Base-by-base conservation (phyloP, 2,113 vertebrate species). In the Rhagologus leucostigma region DNA sequence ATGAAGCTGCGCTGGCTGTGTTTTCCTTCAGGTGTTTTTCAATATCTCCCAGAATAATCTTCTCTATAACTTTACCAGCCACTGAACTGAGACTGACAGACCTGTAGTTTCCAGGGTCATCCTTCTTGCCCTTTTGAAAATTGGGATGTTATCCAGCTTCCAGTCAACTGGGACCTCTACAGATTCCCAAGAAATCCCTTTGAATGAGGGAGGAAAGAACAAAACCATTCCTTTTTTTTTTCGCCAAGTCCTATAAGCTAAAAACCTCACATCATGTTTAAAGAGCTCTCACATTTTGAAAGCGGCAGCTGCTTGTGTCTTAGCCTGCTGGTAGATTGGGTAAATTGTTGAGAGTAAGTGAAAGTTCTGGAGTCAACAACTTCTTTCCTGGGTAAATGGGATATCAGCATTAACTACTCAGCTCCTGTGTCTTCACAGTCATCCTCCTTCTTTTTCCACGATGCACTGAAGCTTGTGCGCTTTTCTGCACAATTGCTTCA, bases 261-360 rank as follows among this genome's bases (percentile, higher is more conserved):
- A 23, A 68, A 78, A n/a, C 4, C 4, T 62, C 24, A 41, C 5
- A 62, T 27, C 2, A 35, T 26, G 0, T 78, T 74, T 84, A 75
- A 91, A 53, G 52, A 41, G 7, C 7, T 56, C 37, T 74, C 11
- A 20, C 44, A 47, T 44, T 94, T 78, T 62, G n/a, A 69, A 81
- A 68, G n/a, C 0, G 0, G 3, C 15, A 56, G 14, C 10, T 75
- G 5, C 26, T 63, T 4, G 1, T 35, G 17, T 64, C 23, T 84
- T 47, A 71, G n/a, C 13, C 15, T 2, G 15, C 9, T 32, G 24
- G 11, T 62, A 71, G 13, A 59, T n/a, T 9, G 37, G 39, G 11
- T 50, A 33, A 79, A 73, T 68, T 12, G 6, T 50, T 76, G 63
- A 76, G 33, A 76, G 6, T n/a, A 27, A 57, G 22, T 78, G n/a